Conservation (phyloP, 2,113 vertebrate genomes). For the Amphilophus citrinellus region DNA sequence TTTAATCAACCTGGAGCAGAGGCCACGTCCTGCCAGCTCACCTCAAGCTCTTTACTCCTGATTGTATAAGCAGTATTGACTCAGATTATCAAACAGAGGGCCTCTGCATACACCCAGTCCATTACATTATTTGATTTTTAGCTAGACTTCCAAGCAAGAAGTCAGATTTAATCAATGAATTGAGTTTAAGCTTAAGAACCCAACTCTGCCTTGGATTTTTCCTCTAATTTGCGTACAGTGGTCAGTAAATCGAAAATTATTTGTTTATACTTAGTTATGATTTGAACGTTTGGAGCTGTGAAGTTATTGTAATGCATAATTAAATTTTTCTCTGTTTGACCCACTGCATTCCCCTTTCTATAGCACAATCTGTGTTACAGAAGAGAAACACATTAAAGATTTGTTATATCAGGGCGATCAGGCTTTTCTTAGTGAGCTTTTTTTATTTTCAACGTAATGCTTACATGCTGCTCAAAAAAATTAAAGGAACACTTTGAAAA, state of each 20-base stretch:
- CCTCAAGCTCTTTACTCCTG: background rate
- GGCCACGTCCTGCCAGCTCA: background rate
- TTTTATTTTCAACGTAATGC: background rate
- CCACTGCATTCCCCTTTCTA: background rate
- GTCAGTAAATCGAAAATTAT: background rate
- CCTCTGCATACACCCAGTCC: slow-evolving; percentile 1
- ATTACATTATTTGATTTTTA: slow-evolving; percentile 36
- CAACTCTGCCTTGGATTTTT: background rate
- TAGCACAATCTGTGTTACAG: too few species aligned
- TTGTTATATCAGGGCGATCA: background rate
- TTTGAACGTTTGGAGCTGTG: background rate
- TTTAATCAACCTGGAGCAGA: slow-evolving; percentile 51
- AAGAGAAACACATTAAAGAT: too few species aligned
- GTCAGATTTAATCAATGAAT: slow-evolving; percentile 12
- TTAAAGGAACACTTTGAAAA: too few species aligned
- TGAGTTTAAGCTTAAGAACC: background rate
- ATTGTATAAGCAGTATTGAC: slow-evolving; percentile 49
- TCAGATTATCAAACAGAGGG: slow-evolving; percentile 23
- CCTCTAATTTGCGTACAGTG: background rate
- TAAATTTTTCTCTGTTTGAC: background rate
- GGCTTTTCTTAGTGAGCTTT: background rate
- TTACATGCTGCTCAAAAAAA: too few species aligned
- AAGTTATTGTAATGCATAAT: background rate
- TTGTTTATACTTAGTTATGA: background rate
- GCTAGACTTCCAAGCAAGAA: background rate